Evolutionary conservation across 2,113 vertebrate genomes (phyloP).

Genomic region (Ameiurus melas): DNA sequence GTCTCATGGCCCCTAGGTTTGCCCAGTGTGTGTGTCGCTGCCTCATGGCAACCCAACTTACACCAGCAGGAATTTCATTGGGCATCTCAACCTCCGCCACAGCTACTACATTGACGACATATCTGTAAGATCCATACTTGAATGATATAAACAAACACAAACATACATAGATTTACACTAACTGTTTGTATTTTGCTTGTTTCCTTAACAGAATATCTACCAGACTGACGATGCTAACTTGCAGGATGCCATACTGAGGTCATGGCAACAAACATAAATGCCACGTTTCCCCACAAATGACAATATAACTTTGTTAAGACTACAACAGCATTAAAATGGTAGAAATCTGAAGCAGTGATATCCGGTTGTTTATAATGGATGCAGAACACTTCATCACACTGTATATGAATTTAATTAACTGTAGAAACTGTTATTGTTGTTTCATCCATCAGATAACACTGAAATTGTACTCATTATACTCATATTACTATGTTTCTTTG

Average conservation of each 20-base stretch:
- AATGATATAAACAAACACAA: not conserved
- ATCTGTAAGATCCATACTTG: slow-evolving; percentile 71
- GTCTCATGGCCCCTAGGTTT: slow-evolving; percentile 70
- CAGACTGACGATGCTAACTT: slow-evolving; percentile 53
- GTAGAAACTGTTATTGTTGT: not conserved
- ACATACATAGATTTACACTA: not conserved
- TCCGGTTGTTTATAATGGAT: not conserved
- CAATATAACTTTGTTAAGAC: not conserved
- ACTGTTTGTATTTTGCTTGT: slow-evolving; percentile 3
- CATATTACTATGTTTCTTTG: not conserved
- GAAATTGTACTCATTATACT: not conserved
- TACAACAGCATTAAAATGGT: not conserved
- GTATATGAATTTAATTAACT: not conserved
- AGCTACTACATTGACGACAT: slow-evolving; percentile 79
- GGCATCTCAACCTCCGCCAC: slow-evolving; percentile 81
- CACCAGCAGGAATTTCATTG: slow-evolving; percentile 80
- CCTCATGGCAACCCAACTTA: slow-evolving; percentile 81
- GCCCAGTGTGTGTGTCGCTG: slow-evolving; percentile 82
- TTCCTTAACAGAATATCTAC: slow-evolving; percentile 44
- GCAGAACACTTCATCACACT: not conserved
- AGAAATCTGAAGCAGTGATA: not conserved
- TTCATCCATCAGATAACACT: not conserved
- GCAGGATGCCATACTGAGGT: slow-evolving; percentile 50
- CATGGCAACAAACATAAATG: not conserved
- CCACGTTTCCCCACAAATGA: no score